phyloP scores from a whole-genome alignment of 2,888 invertebrate genomes.

The Xestoiulus laeticollis region DNA sequence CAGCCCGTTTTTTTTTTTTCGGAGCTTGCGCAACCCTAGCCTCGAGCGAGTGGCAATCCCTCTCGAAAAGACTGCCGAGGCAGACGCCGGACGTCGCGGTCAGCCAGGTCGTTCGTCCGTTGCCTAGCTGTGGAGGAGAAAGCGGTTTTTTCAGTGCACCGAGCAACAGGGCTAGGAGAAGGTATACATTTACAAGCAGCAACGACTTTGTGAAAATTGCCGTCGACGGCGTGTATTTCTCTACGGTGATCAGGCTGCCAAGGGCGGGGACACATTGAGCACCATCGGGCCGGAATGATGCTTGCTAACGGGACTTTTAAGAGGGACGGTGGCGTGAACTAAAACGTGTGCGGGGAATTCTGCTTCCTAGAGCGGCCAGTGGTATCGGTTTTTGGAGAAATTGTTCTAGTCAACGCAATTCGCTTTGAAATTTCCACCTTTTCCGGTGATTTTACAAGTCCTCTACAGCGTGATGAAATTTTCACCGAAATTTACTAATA shows the following conservation, averaged over 20 bases:
- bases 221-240: background rate
- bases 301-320: background rate
- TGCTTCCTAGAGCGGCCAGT: background rate
- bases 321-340: background rate
- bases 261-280: background rate
- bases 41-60: background rate
- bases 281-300: background rate
- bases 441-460: too few relatives aligned
- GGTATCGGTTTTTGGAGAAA: background rate
- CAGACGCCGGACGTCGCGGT: slow-evolving; percentile 33
- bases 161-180: background rate
- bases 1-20: background rate
- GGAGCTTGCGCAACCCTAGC: background rate
- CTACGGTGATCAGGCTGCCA: background rate
- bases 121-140: slow-evolving; percentile 7
- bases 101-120: slow-evolving; percentile 34
- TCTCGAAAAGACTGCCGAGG: background rate
- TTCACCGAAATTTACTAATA: too few relatives aligned
- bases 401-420: too few relatives aligned
- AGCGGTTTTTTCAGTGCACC: background rate
- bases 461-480: too few relatives aligned
- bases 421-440: too few relatives aligned
- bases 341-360: background rate
- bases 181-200: background rate
- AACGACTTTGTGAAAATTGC: background rate